These are phyloP conservation scores for Gymnogyps californianus DNA, from an alignment of 2,113 vertebrate genomes.

Conservation along the genomic window DNA sequence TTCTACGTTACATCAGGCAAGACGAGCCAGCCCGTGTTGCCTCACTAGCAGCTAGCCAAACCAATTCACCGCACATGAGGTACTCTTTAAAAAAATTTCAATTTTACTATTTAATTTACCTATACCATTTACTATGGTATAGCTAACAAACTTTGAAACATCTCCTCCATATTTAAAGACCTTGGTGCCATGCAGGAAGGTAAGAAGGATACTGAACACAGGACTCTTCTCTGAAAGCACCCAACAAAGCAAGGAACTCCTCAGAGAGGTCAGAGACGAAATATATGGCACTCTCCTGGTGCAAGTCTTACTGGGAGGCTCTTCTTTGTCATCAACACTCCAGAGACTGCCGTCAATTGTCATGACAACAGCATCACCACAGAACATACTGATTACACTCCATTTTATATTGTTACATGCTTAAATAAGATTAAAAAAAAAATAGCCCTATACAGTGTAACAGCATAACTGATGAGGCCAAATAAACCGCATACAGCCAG, in stretches of 20 bases:
- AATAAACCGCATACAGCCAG: neutral
- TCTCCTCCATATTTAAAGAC: neutral
- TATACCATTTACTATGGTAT: neutral
- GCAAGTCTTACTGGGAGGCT: neutral
- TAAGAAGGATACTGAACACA: neutral
- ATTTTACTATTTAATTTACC: neutral
- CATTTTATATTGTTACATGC: neutral
- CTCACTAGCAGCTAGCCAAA: neutral
- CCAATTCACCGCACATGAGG: neutral
- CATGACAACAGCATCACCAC: neutral
- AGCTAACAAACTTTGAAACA: neutral
- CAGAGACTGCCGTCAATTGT: neutral
- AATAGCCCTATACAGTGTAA: neutral
- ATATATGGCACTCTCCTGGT: neutral
- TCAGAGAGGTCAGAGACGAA: neutral
- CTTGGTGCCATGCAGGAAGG: neutral
- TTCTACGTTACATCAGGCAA: neutral
- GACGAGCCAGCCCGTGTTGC: accelerated
- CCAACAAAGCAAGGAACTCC: neutral
- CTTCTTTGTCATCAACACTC: neutral
- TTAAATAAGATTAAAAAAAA: neutral
- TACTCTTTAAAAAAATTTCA: neutral
- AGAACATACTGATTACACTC: neutral
- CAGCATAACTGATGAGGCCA: neutral
- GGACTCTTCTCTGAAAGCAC: neutral